phyloP scores from a whole-genome alignment of 1,140 invertebrate genomes.

The Drosophila paulistorum region DNA sequence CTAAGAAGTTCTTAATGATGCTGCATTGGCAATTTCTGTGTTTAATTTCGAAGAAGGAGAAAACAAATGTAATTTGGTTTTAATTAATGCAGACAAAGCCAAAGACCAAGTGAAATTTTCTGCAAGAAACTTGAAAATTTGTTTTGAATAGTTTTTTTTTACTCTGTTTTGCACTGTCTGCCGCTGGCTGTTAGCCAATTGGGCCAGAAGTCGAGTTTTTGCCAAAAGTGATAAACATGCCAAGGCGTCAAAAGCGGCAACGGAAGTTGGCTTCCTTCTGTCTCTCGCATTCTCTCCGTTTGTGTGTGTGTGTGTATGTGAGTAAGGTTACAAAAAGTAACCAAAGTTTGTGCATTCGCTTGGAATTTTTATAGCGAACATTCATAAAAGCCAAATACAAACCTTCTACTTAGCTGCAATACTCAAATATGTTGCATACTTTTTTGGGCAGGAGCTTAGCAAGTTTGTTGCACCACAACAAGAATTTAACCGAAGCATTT shows the following conservation, averaged over 20 bases:
- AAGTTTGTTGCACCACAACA: constrained; percentile 12
- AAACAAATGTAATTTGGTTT: constrained; percentile 67
- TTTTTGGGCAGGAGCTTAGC: constrained; percentile 1
- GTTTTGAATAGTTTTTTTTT: background rate
- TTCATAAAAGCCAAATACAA: constrained; percentile 19
- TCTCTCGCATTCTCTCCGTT: background rate
- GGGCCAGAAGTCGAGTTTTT: constrained; percentile 5
- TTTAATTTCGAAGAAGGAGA: constrained; percentile 1
- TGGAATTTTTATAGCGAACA: constrained; percentile 11
- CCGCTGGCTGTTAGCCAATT: constrained; percentile 8
- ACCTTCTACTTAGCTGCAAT: constrained; percentile 6
- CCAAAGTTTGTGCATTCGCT: constrained; percentile 17
- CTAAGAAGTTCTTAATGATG: constrained; percentile 80
- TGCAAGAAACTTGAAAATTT: constrained; percentile 17
- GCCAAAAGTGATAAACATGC: constrained; percentile 16
- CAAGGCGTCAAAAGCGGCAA: constrained; percentile 17
- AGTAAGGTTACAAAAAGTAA: constrained; percentile 2
- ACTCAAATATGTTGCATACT: constrained; percentile 17
- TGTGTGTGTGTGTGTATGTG: background rate
- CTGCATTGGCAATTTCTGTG: constrained; percentile 56
- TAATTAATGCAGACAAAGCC: constrained; percentile 66
- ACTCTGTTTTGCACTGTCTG: background rate
- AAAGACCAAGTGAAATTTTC: constrained; percentile 11
- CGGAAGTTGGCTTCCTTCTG: constrained; percentile 1
- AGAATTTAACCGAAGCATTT: background rate